Percentiles rank a stretch among this genome's conserved stretches.
phyloP scores from a whole-genome alignment of 2,113 vertebrate genomes.

The Corythaixoides concolor region DNA sequence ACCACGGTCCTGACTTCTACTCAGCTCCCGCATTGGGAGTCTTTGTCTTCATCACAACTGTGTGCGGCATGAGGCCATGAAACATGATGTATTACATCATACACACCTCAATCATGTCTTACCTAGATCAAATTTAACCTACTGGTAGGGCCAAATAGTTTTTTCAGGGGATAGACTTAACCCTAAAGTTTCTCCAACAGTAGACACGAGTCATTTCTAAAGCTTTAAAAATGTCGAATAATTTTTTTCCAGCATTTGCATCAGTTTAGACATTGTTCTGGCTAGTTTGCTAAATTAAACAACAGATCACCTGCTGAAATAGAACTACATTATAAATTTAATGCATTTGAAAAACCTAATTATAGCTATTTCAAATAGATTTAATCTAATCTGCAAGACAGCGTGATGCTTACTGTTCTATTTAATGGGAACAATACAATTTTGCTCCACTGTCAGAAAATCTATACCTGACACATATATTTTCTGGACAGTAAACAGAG shows the following conservation, averaged over 20 bases:
- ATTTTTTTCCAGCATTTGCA: neutral
- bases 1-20: neutral
- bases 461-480: neutral
- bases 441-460: constrained; percentile 6
- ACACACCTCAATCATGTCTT: neutral
- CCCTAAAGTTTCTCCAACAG: neutral
- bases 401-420: neutral
- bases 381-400: neutral
- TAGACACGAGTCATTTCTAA: neutral
- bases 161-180: neutral
- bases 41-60: neutral
- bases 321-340: neutral
- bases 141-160: neutral
- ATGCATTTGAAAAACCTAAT: neutral
- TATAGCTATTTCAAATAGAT: neutral
- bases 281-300: neutral
- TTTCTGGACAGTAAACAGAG: constrained; percentile 5
- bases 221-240: neutral
- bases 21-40: neutral
- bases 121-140: neutral
- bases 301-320: neutral
- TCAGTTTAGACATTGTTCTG: neutral
- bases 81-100: neutral
- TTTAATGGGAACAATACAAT: neutral
- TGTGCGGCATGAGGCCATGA: neutral